phyloP scores from a whole-genome alignment of 2,113 vertebrate species.

The Sprattus sprattus region DNA sequence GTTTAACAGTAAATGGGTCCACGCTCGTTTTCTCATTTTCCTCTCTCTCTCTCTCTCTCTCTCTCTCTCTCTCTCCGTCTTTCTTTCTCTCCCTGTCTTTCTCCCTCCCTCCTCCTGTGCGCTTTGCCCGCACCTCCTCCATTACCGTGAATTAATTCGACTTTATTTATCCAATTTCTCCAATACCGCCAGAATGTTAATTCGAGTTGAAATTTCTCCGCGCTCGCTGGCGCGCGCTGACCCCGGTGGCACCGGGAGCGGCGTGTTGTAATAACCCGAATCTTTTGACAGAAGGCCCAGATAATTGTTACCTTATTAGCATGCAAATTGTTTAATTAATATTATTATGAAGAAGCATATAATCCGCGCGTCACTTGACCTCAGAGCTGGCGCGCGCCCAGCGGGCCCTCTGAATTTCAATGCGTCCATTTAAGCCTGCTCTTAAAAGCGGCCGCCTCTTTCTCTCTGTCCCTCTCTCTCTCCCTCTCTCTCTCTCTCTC shows the following conservation, averaged over 20 bases:
- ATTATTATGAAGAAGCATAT: conserved; percentile 99
- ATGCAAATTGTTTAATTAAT: conserved; percentile 99
- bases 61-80: not conserved
- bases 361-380: conserved; percentile 99
- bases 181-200: conserved; percentile 96
- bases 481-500: conserved; percentile 46
- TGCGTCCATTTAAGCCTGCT: conserved; percentile 86
- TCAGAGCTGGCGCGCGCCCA: conserved; percentile 79
- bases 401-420: conserved; percentile 84
- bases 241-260: conserved; percentile 94
- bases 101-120: conserved; percentile 77
- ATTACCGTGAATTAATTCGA: conserved; percentile 98
- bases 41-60: not conserved
- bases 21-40: conserved; percentile 9
- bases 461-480: conserved; percentile 39
- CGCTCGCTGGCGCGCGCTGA: conserved; percentile 91
- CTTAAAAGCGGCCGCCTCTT: conserved; percentile 67
- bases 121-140: conserved; percentile 80
- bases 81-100: conserved; percentile 42
- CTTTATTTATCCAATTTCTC: conserved; percentile 99
- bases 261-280: conserved; percentile 99
- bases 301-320: conserved; percentile 99
- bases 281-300: conserved; percentile 99
- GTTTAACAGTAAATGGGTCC: conserved; percentile 65
- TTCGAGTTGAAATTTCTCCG: conserved; percentile 98